A percentile compares a stretch with the other conserved stretches of the same genome.
Evolutionary conservation across 2,888 invertebrate species (phyloP).

Genomic region (Plebejus argus): DNA sequence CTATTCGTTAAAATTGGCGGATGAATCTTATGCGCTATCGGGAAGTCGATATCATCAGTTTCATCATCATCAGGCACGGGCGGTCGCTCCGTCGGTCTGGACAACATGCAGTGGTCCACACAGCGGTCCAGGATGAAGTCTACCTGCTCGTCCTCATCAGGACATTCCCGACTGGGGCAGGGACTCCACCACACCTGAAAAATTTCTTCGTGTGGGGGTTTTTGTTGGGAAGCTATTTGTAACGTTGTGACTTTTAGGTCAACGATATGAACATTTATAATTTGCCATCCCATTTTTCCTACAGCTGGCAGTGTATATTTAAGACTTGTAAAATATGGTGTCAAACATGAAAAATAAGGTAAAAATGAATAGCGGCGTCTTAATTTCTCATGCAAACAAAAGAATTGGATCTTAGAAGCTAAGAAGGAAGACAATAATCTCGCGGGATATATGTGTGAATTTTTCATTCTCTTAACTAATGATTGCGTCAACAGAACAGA

Average conservation of each 20-base stretch:
- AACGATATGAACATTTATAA: no score
- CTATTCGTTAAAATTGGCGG: conserved; percentile 66
- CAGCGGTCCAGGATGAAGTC: conserved; percentile 87
- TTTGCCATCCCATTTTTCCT: no score
- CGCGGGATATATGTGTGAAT: conserved; percentile 54
- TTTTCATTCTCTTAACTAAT: conserved; percentile 71
- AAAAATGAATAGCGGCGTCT: background rate
- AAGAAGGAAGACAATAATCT: conserved; percentile 13
- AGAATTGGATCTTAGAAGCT: background rate
- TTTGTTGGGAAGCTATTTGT: background rate
- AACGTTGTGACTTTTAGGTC: no score
- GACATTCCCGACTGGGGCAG: conserved; percentile 89
- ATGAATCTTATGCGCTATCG: conserved; percentile 74
- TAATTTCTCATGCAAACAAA: background rate
- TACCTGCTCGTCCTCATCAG: conserved; percentile 86
- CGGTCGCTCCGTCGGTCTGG: conserved; percentile 67
- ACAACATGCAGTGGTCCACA: conserved; percentile 85
- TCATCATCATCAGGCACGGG: conserved; percentile 66
- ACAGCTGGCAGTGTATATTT: no score
- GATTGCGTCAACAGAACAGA: conserved; percentile 63
- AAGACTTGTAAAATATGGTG: no score
- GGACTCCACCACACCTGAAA: conserved; percentile 90
- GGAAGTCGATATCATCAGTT: conserved; percentile 79
- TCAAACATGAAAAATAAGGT: no score
- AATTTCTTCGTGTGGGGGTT: background rate